A percentile compares a stretch with the other conserved stretches of the same genome.
phyloP scores from a whole-genome alignment of 2,113 vertebrate genomes.

The zebrafish (Danio rerio) region DNA sequence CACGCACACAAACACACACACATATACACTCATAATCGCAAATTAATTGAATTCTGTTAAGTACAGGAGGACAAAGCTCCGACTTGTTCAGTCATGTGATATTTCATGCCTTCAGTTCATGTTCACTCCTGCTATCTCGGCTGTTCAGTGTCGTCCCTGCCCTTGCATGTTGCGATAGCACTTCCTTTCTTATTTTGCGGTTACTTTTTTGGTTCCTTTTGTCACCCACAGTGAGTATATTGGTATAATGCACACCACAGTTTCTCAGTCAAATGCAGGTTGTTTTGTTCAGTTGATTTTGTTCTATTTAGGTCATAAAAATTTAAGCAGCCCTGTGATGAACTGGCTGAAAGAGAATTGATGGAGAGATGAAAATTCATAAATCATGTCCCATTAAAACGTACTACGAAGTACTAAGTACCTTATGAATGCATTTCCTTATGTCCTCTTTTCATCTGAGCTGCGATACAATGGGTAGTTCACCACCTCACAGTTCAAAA shows the following conservation, averaged over 20 bases:
- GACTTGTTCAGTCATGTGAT: slow-evolving; percentile 2
- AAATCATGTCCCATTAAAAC: neutral
- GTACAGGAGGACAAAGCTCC: neutral
- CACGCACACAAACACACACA: neutral
- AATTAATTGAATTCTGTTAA: neutral
- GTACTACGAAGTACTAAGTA: neutral
- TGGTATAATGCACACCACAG: neutral
- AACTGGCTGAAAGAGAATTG: neutral
- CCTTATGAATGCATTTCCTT: neutral
- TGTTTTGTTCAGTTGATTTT: neutral
- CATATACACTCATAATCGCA: neutral
- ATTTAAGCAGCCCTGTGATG: neutral
- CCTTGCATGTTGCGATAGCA: neutral
- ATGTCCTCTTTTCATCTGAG: neutral
- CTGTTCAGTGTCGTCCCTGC: neutral
- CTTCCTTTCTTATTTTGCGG: neutral
- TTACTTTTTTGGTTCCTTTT: neutral
- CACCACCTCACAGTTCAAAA: neutral
- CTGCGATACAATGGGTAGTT: neutral
- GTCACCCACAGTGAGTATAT: neutral
- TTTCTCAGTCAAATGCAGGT: neutral
- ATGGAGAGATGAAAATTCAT: neutral
- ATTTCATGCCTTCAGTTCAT: neutral
- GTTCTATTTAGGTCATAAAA: no score
- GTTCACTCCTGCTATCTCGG: neutral